Conservation (phyloP, 2,113 vertebrate species). For the Leucopsar rothschildi region DNA sequence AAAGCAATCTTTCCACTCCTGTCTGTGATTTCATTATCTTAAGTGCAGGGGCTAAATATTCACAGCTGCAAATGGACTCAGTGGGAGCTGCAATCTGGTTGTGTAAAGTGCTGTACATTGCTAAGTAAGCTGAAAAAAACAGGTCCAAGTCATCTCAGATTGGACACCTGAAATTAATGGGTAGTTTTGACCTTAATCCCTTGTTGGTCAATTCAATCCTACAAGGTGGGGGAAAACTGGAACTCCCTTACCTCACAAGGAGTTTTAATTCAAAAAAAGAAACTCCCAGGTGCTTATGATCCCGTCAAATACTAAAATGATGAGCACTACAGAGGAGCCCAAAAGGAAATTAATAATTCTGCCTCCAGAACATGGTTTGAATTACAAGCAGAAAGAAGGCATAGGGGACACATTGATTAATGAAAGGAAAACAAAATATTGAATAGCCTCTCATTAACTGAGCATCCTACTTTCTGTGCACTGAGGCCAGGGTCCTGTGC, state of each 20-base stretch:
- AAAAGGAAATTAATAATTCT: constrained; percentile 55
- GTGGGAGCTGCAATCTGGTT: constrained; percentile 18
- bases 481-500: neutral
- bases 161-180: constrained; percentile 17
- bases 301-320: constrained; percentile 7
- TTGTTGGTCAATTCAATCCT: neutral
- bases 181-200: constrained; percentile 8
- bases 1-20: neutral
- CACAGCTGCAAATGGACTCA: constrained; percentile 45
- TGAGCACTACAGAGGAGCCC: constrained; percentile 12
- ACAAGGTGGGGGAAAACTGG: neutral
- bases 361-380: neutral
- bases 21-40: constrained; percentile 24
- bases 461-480: neutral
- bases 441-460: constrained; percentile 32
- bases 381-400: constrained; percentile 23
- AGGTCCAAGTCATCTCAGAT: neutral
- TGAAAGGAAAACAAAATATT: constrained; percentile 47
- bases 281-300: neutral
- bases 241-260: neutral
- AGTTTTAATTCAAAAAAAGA: constrained; percentile 6
- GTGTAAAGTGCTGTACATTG: neutral
- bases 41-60: constrained; percentile 44
- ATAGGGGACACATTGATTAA: constrained; percentile 38
- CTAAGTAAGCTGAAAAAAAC: constrained; percentile 16